Conservation (phyloP, 2,888 invertebrate species). For the Epiperipatus broadwayi region DNA sequence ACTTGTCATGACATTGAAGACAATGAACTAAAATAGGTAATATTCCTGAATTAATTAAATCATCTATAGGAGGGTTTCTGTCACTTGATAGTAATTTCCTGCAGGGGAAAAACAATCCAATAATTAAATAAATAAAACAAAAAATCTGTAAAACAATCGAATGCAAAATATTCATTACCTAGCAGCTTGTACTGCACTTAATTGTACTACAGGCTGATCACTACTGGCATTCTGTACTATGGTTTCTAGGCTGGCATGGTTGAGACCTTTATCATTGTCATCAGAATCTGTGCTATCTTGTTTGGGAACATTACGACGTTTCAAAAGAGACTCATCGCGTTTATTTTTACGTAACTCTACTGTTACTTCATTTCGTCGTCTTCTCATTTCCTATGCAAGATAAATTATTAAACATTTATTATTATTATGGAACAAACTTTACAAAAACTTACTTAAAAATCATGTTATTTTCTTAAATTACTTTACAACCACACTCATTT, state of each 20-base stretch:
- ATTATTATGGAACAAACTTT: conserved; percentile 8
- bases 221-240: conserved; percentile 70
- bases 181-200: conserved; percentile 80
- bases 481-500: conserved; percentile 13
- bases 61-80: conserved; percentile 94
- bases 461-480: conserved; percentile 10
- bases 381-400: conserved; percentile 59
- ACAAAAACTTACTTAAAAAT: conserved; percentile 11
- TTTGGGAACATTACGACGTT: conserved; percentile 81
- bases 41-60: conserved; percentile 77
- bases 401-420: conserved; percentile 9
- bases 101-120: no score
- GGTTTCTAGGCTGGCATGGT: conserved; percentile 39
- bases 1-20: conserved; percentile 58
- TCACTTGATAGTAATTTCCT: conserved; percentile 88
- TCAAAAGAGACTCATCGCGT: conserved; percentile 85
- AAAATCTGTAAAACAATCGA: no score
- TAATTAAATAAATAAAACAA: no score
- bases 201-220: conserved; percentile 51
- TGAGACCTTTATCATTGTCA: conserved; percentile 16
- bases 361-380: conserved; percentile 85
- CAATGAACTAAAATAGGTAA: conserved; percentile 81
- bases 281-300: conserved; percentile 50
- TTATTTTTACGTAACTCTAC: conserved; percentile 94
- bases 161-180: conserved; percentile 25